Conservation (phyloP, 2,113 vertebrate species). For the Ptilonorhynchus violaceus region DNA sequence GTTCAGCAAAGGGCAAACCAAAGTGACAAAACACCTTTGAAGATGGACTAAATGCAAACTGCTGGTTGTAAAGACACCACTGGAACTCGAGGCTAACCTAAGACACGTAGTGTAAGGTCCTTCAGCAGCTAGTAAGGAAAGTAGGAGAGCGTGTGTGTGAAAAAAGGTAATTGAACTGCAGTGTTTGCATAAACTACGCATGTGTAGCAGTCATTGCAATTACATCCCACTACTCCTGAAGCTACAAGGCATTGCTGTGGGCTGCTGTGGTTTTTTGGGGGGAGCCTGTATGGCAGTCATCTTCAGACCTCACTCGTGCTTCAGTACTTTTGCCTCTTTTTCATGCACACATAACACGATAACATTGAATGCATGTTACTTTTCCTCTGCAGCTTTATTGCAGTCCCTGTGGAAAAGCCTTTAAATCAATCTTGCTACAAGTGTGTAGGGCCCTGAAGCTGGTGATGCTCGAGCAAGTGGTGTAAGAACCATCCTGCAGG, state of each 20-base stretch:
- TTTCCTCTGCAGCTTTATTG: constrained; percentile 82
- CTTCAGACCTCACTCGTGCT: constrained; percentile 84
- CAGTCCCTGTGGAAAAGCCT: constrained; percentile 86
- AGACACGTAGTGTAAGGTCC: constrained; percentile 71
- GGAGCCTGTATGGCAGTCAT: constrained; percentile 91
- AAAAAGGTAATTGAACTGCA: constrained; percentile 78
- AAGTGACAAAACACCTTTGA: neutral
- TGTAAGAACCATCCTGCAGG: constrained; percentile 61
- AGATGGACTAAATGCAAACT: constrained; percentile 16
- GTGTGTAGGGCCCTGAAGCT: constrained; percentile 82
- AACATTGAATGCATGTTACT: constrained; percentile 89
- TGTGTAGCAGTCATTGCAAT: constrained; percentile 80
- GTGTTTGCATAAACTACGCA: constrained; percentile 82
- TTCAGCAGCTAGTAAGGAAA: constrained; percentile 79
- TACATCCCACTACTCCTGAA: constrained; percentile 79
- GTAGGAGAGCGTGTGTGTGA: constrained; percentile 77
- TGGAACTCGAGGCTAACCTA: constrained; percentile 72
- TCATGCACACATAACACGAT: constrained; percentile 87
- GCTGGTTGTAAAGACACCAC: constrained; percentile 30
- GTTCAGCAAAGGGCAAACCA: neutral
- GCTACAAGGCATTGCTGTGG: constrained; percentile 86
- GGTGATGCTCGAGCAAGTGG: constrained; percentile 59
- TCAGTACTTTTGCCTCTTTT: constrained; percentile 86
- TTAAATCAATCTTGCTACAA: constrained; percentile 70
- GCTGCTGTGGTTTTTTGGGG: constrained; percentile 88